phyloP scores from a whole-genome alignment of 2,113 vertebrate species.

The Gymnobelideus leadbeateri region DNA sequence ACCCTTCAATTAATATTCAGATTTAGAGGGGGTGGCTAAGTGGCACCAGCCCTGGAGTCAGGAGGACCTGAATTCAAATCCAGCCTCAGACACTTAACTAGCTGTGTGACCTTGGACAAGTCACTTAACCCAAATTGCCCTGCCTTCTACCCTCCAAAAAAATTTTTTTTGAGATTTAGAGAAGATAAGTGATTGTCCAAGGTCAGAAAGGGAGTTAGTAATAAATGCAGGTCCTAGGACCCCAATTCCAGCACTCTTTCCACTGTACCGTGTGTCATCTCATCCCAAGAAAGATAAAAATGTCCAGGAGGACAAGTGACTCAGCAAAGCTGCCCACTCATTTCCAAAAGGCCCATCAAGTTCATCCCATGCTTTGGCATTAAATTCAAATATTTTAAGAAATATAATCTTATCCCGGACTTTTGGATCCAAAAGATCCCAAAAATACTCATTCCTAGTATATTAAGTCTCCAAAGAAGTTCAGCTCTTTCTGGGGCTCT shows the following conservation, averaged over 20 bases:
- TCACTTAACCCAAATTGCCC: too few species aligned
- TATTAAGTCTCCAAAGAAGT: background rate
- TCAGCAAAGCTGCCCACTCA: background rate
- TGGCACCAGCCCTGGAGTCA: too few species aligned
- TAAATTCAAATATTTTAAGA: constrained; percentile 5
- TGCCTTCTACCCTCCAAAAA: too few species aligned
- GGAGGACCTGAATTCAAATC: too few species aligned
- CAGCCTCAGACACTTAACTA: too few species aligned
- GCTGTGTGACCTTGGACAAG: too few species aligned
- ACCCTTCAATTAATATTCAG: background rate
- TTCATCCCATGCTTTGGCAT: background rate
- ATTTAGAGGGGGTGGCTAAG: background rate
- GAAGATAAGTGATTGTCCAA: background rate
- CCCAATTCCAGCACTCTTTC: background rate
- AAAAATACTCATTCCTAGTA: background rate
- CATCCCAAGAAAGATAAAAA: background rate
- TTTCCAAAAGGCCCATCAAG: background rate
- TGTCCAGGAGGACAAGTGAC: background rate
- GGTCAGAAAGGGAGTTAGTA: background rate
- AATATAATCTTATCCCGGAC: background rate
- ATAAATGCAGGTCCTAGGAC: too few species aligned
- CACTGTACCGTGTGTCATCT: background rate
- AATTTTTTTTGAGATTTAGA: background rate
- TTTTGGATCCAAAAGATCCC: background rate
- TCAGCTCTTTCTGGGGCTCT: background rate